A percentile compares a stretch with the other conserved stretches of the same genome.
phyloP scores from a whole-genome alignment of 2,113 vertebrate genomes.

The Bucco capensis region DNA sequence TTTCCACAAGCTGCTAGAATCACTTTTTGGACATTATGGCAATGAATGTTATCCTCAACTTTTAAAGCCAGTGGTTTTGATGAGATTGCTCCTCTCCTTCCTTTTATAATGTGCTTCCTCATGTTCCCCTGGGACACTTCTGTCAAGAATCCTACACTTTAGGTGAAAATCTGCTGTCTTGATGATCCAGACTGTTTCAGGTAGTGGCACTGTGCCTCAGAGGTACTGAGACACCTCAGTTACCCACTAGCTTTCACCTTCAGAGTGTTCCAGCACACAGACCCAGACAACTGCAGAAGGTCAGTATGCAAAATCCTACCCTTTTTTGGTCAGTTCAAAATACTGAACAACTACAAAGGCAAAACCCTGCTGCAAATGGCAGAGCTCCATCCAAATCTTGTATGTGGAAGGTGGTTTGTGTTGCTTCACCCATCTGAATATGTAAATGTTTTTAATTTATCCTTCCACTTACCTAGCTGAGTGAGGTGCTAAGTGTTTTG shows the following conservation, averaged over 20 bases:
- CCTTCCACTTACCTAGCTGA: background rate
- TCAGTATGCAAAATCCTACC: background rate
- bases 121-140: background rate
- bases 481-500: background rate
- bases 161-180: background rate
- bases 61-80: background rate
- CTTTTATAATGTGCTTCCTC: background rate
- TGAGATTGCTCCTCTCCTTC: background rate
- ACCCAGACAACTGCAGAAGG: background rate
- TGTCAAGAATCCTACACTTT: background rate
- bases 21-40: background rate
- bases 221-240: background rate
- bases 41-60: background rate
- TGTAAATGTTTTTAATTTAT: background rate
- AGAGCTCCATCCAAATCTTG: background rate
- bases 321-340: background rate
- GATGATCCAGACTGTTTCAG: background rate
- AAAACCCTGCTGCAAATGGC: background rate
- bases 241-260: background rate
- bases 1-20: background rate
- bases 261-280: background rate
- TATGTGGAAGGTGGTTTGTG: background rate
- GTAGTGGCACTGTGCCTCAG: accelerated
- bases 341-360: accelerated
- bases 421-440: background rate